These are phyloP conservation scores for Calypte anna DNA, from an alignment of 2,113 vertebrate genomes.

Conservation along the genomic window DNA sequence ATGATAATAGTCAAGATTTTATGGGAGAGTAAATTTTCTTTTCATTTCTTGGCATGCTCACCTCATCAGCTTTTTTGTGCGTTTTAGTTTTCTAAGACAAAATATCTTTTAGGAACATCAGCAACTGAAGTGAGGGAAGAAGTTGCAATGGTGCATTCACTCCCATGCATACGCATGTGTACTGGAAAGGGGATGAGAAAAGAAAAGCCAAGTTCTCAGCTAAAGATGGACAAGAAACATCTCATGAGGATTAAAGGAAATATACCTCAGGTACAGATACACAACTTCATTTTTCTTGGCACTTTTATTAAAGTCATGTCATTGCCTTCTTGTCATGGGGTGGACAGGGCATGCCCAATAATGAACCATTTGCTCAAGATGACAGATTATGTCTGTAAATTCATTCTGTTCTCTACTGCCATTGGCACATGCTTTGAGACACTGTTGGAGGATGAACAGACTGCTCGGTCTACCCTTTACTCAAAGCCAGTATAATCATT, in stretches of 20 bases:
- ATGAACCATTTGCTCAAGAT: background rate
- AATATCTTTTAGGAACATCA: background rate
- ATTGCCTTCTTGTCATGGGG: background rate
- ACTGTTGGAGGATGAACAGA: background rate
- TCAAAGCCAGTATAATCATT: background rate
- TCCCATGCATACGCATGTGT: fast-evolving
- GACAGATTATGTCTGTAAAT: background rate
- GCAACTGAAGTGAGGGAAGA: background rate
- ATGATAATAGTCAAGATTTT: conserved; percentile 46
- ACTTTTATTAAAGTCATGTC: background rate
- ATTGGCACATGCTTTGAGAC: background rate
- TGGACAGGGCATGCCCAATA: background rate
- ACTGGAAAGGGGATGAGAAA: background rate
- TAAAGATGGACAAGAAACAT: background rate
- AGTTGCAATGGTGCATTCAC: background rate
- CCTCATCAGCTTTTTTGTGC: conserved; percentile 1
- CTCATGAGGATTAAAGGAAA: background rate
- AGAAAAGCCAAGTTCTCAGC: background rate
- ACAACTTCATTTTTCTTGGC: background rate
- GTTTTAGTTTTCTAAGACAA: background rate
- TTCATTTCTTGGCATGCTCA: background rate
- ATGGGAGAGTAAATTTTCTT: conserved; percentile 12
- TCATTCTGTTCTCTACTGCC: background rate
- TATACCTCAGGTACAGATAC: background rate
- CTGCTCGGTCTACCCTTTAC: background rate